phyloP scores from a whole-genome alignment of 2,113 vertebrate genomes.

The Trichomycterus rosablanca region DNA sequence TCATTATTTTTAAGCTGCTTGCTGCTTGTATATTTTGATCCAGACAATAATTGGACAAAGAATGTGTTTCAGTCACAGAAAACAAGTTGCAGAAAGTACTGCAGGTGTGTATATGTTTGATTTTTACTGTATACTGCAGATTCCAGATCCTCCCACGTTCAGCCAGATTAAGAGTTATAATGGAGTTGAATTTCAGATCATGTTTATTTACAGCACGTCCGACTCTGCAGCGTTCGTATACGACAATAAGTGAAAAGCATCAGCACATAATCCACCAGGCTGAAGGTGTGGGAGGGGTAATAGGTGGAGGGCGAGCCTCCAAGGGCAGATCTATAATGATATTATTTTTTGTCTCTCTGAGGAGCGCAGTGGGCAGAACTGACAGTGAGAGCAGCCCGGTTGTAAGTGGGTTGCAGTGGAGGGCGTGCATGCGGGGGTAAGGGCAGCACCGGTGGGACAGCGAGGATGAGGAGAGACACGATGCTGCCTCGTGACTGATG shows the following conservation, averaged over 20 bases:
- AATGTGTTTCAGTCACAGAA: no score
- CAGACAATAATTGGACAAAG: no score
- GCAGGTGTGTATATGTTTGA: no score
- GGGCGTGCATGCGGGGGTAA: conserved; percentile 38
- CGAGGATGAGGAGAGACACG: conserved; percentile 40
- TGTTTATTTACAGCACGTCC: conserved; percentile 30
- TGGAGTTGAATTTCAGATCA: conserved; percentile 31
- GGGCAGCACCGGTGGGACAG: conserved; percentile 30
- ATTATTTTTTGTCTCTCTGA: conserved; percentile 47
- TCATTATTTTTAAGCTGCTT: no score
- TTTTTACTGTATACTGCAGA: no score
- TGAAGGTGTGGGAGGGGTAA: conserved; percentile 44
- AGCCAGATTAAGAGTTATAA: conserved; percentile 28
- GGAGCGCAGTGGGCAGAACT: conserved; percentile 42
- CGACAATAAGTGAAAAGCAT: conserved; percentile 35
- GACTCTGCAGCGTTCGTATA: no score
- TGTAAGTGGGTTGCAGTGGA: conserved; percentile 38
- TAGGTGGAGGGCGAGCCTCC: conserved; percentile 46
- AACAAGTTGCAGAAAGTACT: no score
- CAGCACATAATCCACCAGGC: conserved; percentile 33
- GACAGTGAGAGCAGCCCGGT: conserved; percentile 14
- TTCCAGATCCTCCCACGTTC: conserved; percentile 12
- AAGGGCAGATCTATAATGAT: conserved; percentile 44
- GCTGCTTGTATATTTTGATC: no score
- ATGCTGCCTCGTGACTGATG: conserved; percentile 42